Percentiles rank a stretch among this genome's conserved stretches.
Evolutionary conservation across 2,113 vertebrate genomes (phyloP).

Genomic region (Tenebrosternarchus preto): DNA sequence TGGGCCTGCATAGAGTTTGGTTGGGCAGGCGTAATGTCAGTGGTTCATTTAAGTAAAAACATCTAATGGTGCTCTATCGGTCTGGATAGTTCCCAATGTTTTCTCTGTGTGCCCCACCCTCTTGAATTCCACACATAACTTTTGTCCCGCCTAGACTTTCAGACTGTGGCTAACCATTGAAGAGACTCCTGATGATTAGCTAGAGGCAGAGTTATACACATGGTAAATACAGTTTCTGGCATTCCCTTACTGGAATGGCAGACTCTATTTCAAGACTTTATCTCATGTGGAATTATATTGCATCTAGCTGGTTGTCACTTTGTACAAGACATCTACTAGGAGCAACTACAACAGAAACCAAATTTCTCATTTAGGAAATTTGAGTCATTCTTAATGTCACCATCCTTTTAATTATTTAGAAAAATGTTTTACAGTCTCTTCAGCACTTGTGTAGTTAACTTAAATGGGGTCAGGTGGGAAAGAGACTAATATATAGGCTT

Average conservation of each 20-base stretch:
- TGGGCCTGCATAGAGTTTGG: neutral
- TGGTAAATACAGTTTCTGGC: neutral
- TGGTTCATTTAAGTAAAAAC: neutral
- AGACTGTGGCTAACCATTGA: conserved; percentile 10
- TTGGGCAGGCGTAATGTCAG: neutral
- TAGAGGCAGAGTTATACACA: neutral
- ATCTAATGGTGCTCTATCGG: neutral
- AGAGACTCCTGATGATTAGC: conserved; percentile 9
- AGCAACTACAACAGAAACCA: neutral
- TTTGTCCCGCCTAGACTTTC: conserved; percentile 45
- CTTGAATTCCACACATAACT: conserved; percentile 52
- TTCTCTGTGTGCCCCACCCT: conserved; percentile 7
- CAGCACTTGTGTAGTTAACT: too few relatives aligned
- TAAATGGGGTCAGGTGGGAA: too few relatives aligned
- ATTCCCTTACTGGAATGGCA: too few relatives aligned
- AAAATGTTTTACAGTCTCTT: too few relatives aligned
- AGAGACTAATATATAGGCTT: too few relatives aligned
- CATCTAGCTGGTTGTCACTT: neutral
- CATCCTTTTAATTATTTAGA: too few relatives aligned
- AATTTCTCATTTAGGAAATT: too few relatives aligned
- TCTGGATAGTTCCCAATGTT: neutral
- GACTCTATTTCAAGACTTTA: neutral
- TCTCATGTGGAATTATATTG: neutral
- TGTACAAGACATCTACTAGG: neutral
- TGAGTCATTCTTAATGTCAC: too few relatives aligned